Percentiles rank a stretch among this genome's conserved stretches.
phyloP scores from a whole-genome alignment of 2,113 vertebrate species.

The Aegithalos caudatus region DNA sequence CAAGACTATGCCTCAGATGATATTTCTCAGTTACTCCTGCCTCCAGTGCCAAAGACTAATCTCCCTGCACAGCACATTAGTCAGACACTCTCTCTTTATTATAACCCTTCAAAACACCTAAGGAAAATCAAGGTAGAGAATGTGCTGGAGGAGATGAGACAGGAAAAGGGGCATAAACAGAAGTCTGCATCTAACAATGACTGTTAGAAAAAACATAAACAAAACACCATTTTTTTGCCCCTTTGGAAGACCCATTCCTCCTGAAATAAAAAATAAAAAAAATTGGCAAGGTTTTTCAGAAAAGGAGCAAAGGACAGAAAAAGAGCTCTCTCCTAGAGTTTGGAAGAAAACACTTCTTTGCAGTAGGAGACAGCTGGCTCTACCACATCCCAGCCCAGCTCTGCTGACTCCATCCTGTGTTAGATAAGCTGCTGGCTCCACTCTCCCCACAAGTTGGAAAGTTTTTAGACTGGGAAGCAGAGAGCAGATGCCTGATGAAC shows the following conservation, averaged over 20 bases:
- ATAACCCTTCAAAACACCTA: neutral
- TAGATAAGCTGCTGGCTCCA: conserved; percentile 24
- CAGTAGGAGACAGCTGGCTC: neutral
- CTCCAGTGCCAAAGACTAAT: neutral
- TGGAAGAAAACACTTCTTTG: neutral
- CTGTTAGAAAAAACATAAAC: neutral
- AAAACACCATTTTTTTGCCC: neutral
- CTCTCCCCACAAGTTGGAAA: neutral
- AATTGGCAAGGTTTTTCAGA: neutral
- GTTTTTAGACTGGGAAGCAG: neutral
- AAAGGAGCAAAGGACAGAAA: neutral
- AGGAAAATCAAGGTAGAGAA: neutral
- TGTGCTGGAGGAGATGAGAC: neutral
- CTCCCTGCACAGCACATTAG: neutral
- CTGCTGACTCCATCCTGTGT: neutral
- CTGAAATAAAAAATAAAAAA: neutral
- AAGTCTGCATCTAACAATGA: neutral
- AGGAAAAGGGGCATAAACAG: neutral
- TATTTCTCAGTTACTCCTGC: neutral
- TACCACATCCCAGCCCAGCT: neutral
- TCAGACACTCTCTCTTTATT: neutral
- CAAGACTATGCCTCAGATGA: neutral
- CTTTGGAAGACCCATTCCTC: neutral
- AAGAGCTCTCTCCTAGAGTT: neutral
- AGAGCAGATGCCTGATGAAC: conserved; percentile 48